These are phyloP conservation scores for Aphis craccivora DNA, from an alignment of 1,140 invertebrate species.

Conservation along the genomic window DNA sequence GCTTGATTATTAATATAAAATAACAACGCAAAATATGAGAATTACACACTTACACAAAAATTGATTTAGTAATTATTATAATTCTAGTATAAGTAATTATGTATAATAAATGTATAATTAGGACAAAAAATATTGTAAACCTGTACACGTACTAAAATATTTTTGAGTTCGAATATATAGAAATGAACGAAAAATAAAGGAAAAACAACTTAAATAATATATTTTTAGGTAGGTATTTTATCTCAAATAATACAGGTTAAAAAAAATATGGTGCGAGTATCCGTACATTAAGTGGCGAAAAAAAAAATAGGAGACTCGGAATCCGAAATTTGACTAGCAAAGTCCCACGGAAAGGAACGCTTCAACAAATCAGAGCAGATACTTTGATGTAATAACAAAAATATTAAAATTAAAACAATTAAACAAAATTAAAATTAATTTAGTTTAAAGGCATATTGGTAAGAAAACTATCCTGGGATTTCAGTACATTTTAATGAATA, in stretches of 20 bases:
- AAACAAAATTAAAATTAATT: constrained; percentile 57
- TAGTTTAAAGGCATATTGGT: constrained; percentile 56
- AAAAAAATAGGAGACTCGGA: constrained; percentile 57
- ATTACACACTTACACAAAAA: constrained; percentile 54
- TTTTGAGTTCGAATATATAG: constrained; percentile 55
- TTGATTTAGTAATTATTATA: constrained; percentile 58
- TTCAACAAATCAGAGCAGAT: constrained; percentile 58
- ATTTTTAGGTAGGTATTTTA: constrained; percentile 46
- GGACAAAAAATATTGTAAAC: constrained; percentile 58
- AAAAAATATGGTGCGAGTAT: constrained; percentile 56
- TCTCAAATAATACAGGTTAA: constrained; percentile 57
- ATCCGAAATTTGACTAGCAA: constrained; percentile 58
- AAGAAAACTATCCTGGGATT: constrained; percentile 56
- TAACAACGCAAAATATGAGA: constrained; percentile 57
- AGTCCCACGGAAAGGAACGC: constrained; percentile 53
- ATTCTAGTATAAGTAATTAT: constrained; percentile 56
- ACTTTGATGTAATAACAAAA: constrained; percentile 58
- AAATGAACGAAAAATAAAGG: constrained; percentile 52
- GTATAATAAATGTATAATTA: constrained; percentile 58
- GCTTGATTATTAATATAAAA: constrained; percentile 57
- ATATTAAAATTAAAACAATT: constrained; percentile 57
- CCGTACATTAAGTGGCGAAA: constrained; percentile 55
- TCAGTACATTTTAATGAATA: constrained; percentile 57
- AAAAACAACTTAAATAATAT: constrained; percentile 56
- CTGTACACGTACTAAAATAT: constrained; percentile 57